Percentiles rank a stretch among this genome's conserved stretches.
Evolutionary conservation across 2,888 invertebrate species (phyloP).

Genomic region (Oscheius onirici): DNA sequence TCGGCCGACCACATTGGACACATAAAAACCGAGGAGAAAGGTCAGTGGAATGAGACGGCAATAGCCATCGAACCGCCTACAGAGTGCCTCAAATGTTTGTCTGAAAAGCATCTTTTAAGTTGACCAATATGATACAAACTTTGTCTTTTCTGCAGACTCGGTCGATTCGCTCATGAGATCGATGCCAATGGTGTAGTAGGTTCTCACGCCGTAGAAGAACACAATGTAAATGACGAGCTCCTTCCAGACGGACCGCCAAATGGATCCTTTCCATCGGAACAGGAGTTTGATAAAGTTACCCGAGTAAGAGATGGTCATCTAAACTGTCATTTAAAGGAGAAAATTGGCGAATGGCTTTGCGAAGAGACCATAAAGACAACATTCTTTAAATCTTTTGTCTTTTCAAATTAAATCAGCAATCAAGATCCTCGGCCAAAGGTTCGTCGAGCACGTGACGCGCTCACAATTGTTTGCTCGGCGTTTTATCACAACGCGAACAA

Average conservation of each 20-base stretch:
- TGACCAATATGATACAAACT: constrained; percentile 4
- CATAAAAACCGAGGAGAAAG: constrained; percentile 65
- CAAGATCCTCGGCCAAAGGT: not conserved
- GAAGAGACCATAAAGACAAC: not conserved
- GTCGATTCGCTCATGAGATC: constrained; percentile 31
- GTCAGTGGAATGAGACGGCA: constrained; percentile 61
- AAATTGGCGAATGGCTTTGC: not conserved
- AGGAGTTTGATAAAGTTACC: constrained; percentile 52
- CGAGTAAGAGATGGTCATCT: constrained; percentile 61
- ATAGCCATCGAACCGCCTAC: constrained; percentile 56
- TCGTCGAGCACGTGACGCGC: not conserved
- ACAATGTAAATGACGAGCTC: constrained; percentile 52
- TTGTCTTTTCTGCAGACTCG: constrained; percentile 35
- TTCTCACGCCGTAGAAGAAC: constrained; percentile 46
- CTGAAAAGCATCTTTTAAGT: constrained; percentile 33
- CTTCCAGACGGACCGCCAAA: constrained; percentile 52
- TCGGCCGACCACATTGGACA: constrained; percentile 44
- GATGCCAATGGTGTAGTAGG: constrained; percentile 49
- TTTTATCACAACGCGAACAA: too few relatives aligned
- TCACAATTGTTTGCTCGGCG: too few relatives aligned
- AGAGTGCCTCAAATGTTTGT: constrained; percentile 51
- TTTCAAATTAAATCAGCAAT: not conserved
- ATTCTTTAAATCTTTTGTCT: not conserved
- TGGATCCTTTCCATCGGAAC: constrained; percentile 61
- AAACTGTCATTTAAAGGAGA: not conserved